These are phyloP conservation scores for Eptatretus atami DNA, from an alignment of 2,797 vertebrate genomes.

Conservation along the genomic window DNA sequence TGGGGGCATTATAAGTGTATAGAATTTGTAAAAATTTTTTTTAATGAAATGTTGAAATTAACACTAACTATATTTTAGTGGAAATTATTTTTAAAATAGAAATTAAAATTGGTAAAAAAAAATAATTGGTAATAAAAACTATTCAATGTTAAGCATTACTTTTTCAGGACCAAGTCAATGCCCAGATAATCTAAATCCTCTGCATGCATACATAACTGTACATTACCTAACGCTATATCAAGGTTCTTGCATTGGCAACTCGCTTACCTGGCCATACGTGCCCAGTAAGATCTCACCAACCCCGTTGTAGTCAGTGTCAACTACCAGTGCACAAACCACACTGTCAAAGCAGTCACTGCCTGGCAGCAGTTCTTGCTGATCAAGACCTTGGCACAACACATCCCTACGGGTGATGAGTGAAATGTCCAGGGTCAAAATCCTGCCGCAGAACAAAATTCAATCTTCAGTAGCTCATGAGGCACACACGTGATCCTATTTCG, in stretches of 20 bases:
- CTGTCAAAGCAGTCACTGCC: constrained; percentile 49
- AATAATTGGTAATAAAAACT: too few relatives aligned
- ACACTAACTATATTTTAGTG: too few relatives aligned
- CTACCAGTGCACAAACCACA: constrained; percentile 36
- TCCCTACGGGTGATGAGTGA: constrained; percentile 17
- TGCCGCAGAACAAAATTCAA: constrained; percentile 5
- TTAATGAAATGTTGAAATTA: too few relatives aligned
- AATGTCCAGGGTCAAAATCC: too few relatives aligned
- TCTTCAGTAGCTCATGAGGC: too few relatives aligned
- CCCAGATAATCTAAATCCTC: too few relatives aligned
- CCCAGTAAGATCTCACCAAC: constrained; percentile 38
- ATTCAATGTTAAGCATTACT: too few relatives aligned
- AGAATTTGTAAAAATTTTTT: too few relatives aligned
- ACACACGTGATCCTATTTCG: neutral
- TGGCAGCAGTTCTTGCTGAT: constrained; percentile 19
- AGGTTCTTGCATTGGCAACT: neutral
- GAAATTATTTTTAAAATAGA: too few relatives aligned
- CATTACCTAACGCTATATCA: neutral
- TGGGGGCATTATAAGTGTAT: too few relatives aligned
- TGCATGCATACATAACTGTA: too few relatives aligned
- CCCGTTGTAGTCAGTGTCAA: constrained; percentile 43
- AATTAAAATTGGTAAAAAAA: too few relatives aligned
- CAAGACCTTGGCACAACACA: constrained; percentile 24
- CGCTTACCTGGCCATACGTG: constrained; percentile 46
- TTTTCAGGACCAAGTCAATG: neutral